These are phyloP conservation scores for Latrodectus hesperus DNA, from an alignment of 2,888 invertebrate species.

Conservation along the genomic window DNA sequence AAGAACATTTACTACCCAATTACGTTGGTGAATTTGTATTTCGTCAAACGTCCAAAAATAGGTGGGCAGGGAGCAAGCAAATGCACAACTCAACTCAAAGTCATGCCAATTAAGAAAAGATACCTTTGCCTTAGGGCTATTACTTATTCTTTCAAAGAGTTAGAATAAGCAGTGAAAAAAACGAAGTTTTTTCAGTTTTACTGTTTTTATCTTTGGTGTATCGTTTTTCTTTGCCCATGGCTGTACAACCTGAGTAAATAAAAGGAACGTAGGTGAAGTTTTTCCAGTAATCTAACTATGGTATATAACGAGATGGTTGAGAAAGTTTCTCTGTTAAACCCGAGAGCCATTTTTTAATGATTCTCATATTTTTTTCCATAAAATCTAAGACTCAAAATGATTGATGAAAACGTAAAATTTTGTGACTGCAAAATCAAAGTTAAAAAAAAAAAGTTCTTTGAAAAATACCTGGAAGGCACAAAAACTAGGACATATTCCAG, in stretches of 20 bases:
- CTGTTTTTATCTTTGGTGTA: slow-evolving; percentile 12
- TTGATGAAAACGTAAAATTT: slow-evolving; percentile 39
- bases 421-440: slow-evolving; percentile 19
- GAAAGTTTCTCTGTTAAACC: slow-evolving; percentile 22
- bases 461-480: slow-evolving; percentile 26
- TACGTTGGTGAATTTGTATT: too few species aligned
- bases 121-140: slow-evolving; percentile 23
- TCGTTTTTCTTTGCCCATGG: slow-evolving; percentile 8
- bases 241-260: slow-evolving; percentile 23
- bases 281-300: slow-evolving; percentile 1
- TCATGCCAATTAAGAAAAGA: slow-evolving; percentile 47
- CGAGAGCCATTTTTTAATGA: slow-evolving; percentile 19
- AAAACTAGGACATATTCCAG: not conserved
- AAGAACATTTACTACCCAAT: not conserved
- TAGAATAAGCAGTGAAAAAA: slow-evolving; percentile 15
- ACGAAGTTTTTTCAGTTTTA: not conserved
- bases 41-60: slow-evolving; percentile 10
- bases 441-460: slow-evolving; percentile 7
- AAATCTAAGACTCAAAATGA: slow-evolving; percentile 4
- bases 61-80: slow-evolving; percentile 56
- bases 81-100: slow-evolving; percentile 41
- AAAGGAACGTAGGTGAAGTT: slow-evolving; percentile 4
- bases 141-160: slow-evolving; percentile 32
- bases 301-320: slow-evolving; percentile 30
- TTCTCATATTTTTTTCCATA: slow-evolving; percentile 8